These are phyloP conservation scores for Orchesellides sinensis DNA, from an alignment of 2,888 invertebrate species.

Conservation along the genomic window DNA sequence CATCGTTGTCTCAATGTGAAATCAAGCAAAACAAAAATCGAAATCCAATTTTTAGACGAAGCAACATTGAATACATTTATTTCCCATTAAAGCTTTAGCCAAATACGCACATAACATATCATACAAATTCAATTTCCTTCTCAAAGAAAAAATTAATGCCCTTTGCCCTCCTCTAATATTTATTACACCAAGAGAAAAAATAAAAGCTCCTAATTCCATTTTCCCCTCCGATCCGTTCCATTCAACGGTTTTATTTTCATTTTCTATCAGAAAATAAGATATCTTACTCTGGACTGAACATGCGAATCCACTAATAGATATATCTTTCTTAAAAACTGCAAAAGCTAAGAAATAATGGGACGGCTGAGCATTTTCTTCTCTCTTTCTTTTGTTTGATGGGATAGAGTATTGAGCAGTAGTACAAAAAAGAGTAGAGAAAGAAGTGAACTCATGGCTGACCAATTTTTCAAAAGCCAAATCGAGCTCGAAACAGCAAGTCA, in stretches of 20 bases:
- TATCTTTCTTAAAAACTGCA: conserved; percentile 19
- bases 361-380: neutral
- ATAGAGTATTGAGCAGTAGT: neutral
- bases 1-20: too few species aligned
- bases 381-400: neutral
- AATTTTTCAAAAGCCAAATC: conserved; percentile 49
- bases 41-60: neutral
- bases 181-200: conserved; percentile 27
- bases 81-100: too few species aligned
- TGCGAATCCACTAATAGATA: neutral
- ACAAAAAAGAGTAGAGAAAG: neutral
- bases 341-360: conserved; percentile 15
- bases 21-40: too few species aligned
- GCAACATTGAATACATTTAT: conserved; percentile 1
- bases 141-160: too few species aligned
- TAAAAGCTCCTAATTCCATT: conserved; percentile 11
- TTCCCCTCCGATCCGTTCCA: neutral
- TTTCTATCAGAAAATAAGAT: neutral
- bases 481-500: conserved; percentile 38
- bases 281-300: neutral
- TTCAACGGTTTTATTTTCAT: neutral
- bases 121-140: neutral
- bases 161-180: conserved; percentile 42
- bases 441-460: conserved; percentile 26
- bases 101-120: too few species aligned